Percentiles rank a stretch among this genome's conserved stretches.
phyloP scores from a whole-genome alignment of 2,888 invertebrate genomes.

The Camptogramma bilineatum region DNA sequence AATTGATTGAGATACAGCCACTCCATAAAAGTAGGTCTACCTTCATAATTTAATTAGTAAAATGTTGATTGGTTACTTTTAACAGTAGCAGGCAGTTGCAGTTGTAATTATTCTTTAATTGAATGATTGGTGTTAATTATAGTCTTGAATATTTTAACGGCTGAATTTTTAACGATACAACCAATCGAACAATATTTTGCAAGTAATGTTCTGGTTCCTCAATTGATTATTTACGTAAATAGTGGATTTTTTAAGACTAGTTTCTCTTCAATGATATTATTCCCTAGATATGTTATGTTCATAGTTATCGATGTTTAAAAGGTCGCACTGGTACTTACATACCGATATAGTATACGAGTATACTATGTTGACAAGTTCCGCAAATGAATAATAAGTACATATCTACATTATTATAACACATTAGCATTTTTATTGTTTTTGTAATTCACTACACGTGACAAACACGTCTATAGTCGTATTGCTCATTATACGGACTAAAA shows the following conservation, averaged over 20 bases:
- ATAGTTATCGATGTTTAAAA: no score
- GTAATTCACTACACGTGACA: no score
- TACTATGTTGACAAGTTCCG: no score
- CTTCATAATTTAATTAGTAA: constrained; percentile 40
- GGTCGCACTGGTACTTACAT: no score
- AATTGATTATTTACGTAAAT: not conserved
- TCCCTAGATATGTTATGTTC: no score
- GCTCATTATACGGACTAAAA: no score
- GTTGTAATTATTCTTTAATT: constrained; percentile 25
- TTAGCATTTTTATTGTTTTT: no score
- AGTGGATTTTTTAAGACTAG: not conserved
- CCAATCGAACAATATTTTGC: constrained; percentile 2
- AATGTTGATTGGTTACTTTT: constrained; percentile 38
- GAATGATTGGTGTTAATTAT: constrained; percentile 24
- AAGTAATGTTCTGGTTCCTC: constrained; percentile 6
- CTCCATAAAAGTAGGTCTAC: constrained; percentile 33
- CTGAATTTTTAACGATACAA: constrained; percentile 3
- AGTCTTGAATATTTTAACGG: constrained; percentile 19
- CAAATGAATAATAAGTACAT: no score
- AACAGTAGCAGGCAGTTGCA: constrained; percentile 37
- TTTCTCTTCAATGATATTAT: not conserved
- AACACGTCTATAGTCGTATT: no score
- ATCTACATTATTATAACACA: no score
- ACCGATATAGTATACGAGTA: no score
- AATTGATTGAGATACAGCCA: constrained; percentile 39